Conservation (phyloP, 2,888 invertebrate species). For the Papilio protenor region DNA sequence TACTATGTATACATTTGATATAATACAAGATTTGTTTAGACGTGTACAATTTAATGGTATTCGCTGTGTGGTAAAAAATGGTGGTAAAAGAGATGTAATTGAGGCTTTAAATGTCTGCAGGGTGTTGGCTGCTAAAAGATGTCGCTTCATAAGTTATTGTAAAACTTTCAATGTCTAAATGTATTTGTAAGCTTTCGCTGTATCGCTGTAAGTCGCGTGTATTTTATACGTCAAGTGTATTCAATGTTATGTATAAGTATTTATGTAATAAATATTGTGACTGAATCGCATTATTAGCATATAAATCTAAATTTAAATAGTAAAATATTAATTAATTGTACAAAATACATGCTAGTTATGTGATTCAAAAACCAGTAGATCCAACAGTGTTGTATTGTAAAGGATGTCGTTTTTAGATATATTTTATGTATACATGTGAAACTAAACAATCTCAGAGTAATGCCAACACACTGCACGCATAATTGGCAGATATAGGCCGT, state of each 20-base stretch:
- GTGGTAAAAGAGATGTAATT: slow-evolving; percentile 54
- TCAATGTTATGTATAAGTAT: slow-evolving; percentile 43
- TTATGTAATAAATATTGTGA: slow-evolving; percentile 41
- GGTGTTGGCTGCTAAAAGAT: slow-evolving; percentile 79
- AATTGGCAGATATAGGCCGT: slow-evolving; percentile 55
- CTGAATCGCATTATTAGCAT: slow-evolving; percentile 43
- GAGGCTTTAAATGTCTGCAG: slow-evolving; percentile 83
- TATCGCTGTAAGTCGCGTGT: slow-evolving; percentile 60
- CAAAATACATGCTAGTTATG: slow-evolving; percentile 48
- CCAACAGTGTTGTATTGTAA: slow-evolving; percentile 68
- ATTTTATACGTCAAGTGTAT: slow-evolving; percentile 55
- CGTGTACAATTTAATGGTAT: slow-evolving; percentile 36
- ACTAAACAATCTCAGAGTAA: slow-evolving; percentile 43
- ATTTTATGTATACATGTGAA: slow-evolving; percentile 24
- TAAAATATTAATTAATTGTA: not conserved
- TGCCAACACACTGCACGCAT: slow-evolving; percentile 84
- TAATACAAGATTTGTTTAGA: slow-evolving; percentile 33
- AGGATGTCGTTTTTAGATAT: slow-evolving; percentile 58
- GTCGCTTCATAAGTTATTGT: slow-evolving; percentile 55
- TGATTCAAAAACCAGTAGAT: slow-evolving; percentile 67
- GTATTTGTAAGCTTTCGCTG: slow-evolving; percentile 73
- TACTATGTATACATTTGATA: not conserved
- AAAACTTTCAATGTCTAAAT: slow-evolving; percentile 51
- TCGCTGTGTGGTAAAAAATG: slow-evolving; percentile 78
- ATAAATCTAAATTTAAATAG: not conserved